Conservation (phyloP, 2,888 invertebrate species). For the Tupiocoris notatus region DNA sequence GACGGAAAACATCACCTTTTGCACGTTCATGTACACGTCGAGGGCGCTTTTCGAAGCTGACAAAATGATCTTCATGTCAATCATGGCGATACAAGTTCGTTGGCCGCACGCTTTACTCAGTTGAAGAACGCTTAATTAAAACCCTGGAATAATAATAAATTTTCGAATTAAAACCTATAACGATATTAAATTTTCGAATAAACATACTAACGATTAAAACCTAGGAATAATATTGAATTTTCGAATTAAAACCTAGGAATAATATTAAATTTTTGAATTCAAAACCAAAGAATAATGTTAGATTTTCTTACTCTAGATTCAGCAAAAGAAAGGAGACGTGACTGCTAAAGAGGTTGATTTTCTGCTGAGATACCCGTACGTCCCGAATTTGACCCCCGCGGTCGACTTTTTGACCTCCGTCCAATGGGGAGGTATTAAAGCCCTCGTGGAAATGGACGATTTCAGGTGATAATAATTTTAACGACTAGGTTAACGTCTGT, state of each 20-base stretch:
- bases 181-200: too few species aligned
- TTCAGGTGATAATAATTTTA: conserved; percentile 55
- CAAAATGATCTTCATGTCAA: conserved; percentile 85
- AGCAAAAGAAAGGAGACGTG: conserved; percentile 66
- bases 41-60: conserved; percentile 89
- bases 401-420: conserved; percentile 76
- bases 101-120: too few species aligned
- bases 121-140: too few species aligned
- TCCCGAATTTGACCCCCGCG: conserved; percentile 71
- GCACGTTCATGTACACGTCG: conserved; percentile 83
- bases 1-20: conserved; percentile 83
- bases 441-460: conserved; percentile 71
- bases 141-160: too few species aligned
- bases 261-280: too few species aligned
- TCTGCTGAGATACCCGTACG: conserved; percentile 77
- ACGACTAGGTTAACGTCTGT: background rate
- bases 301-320: conserved; percentile 57
- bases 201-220: too few species aligned
- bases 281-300: too few species aligned
- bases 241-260: too few species aligned
- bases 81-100: conserved; percentile 83
- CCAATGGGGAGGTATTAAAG: conserved; percentile 80
- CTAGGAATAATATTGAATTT: too few species aligned
- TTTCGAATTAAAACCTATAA: too few species aligned
- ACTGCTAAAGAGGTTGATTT: conserved; percentile 78